These are phyloP conservation scores for Acleris laterana DNA, from an alignment of 2,888 invertebrate species.

Conservation along the genomic window DNA sequence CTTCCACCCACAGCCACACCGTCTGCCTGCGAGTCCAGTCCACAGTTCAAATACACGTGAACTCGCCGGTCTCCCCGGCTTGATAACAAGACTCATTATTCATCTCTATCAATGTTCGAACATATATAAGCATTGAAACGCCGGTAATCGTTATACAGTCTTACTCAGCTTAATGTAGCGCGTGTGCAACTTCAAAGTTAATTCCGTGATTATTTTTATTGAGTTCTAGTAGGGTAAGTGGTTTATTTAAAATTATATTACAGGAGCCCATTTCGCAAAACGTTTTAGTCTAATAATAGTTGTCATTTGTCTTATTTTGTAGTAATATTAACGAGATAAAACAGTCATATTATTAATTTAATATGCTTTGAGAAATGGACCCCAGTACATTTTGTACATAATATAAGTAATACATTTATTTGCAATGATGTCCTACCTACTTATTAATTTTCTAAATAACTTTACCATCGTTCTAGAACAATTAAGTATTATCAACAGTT, in stretches of 20 bases:
- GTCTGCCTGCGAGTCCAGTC: conserved; percentile 44
- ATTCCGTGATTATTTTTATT: not conserved
- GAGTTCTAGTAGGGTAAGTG: not conserved
- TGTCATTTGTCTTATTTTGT: too few species aligned
- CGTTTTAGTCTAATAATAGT: too few species aligned
- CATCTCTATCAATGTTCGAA: conserved; percentile 20
- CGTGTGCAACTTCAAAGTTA: conserved; percentile 13
- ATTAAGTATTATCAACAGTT: conserved; percentile 10
- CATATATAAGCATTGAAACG: conserved; percentile 41
- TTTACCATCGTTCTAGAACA: not conserved
- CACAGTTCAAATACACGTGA: conserved; percentile 61
- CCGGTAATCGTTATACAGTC: conserved; percentile 36
- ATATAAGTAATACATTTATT: not conserved
- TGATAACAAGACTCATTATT: conserved; percentile 38
- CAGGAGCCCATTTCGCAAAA: too few species aligned
- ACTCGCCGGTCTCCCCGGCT: conserved; percentile 43
- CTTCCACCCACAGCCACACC: conserved; percentile 14
- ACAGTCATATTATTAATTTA: too few species aligned
- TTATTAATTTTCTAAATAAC: too few species aligned
- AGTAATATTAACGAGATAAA: too few species aligned
- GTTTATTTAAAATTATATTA: conserved; percentile 15
- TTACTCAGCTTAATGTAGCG: conserved; percentile 39
- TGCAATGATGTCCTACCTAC: too few species aligned
- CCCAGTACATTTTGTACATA: not conserved
- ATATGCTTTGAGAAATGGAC: too few species aligned